Base-by-base conservation (phyloP, 2,888 invertebrate species). In the Cordilura impudica region DNA sequence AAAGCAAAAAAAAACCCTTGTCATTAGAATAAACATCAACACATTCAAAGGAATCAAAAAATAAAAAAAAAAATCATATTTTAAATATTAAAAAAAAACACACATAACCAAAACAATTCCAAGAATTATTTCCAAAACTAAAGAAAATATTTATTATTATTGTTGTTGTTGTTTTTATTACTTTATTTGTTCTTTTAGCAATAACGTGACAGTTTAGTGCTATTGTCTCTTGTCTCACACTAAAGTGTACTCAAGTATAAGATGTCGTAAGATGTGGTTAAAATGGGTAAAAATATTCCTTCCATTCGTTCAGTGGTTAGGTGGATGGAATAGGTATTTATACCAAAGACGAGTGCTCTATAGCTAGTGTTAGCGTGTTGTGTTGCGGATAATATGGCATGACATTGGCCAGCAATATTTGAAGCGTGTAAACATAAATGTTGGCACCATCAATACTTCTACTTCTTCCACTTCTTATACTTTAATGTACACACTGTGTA, bases 181-280 rank as follows among this genome's bases (percentile, higher is more conserved):
- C 21, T 65, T 58, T 75, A 71, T 78, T 74, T 81, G 79, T 82
- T 78, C 76, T 78, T 76, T 74, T 71, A 76, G 77, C 75, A 81
- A 75, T 79, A 79, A 74, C 81, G 81, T 81, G 82, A 83, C 83
- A 83, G 78, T 81, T 82, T 80, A 82, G 81, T 70, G 81, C 72
- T 77, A 80, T 82, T 82, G 81, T 81, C 43, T 70, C 72, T 70
- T 45, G 49, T 60, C 63, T 76, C 60, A 12, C 35, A 47, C 10
- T 19, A 53, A 79, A 67, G 49, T 63, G 43, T 54, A 63, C 67
- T 72, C 61, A 67, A 75, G 67, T 71, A 75, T 65, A 70, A 66
- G 70, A 66, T 74, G 78, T 78, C 73, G 53, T 70, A 67, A 74
- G 67, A 61, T 47, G 45, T 65, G 72, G 58, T 60, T 73, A 56